Evolutionary conservation across 92 coral and sea anemone genomes (phyloP).

Genomic region (Epizoanthus illoricatus): DNA sequence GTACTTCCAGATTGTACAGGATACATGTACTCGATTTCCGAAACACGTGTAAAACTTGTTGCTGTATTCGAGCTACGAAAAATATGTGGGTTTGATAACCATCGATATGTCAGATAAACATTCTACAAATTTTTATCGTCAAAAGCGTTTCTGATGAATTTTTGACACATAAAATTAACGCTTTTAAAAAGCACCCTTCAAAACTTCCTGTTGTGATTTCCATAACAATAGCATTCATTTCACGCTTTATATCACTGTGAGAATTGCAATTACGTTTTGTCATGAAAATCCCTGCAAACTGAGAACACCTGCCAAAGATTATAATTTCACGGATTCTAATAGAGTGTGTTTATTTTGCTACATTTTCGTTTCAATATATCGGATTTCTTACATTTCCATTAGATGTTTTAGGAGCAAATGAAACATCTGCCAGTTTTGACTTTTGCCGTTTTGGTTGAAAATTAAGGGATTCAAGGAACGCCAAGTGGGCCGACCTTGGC

Average conservation of each 20-base stretch:
- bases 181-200: not conserved
- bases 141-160: not conserved
- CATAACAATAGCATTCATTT: not conserved
- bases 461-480: too few relatives aligned
- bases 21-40: not conserved
- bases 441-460: too few relatives aligned
- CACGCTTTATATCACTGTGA: not conserved
- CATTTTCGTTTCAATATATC: not conserved
- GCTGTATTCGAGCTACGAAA: slow-evolving; percentile 14
- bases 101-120: slow-evolving; percentile 13
- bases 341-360: not conserved
- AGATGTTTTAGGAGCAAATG: too few relatives aligned
- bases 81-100: slow-evolving; percentile 13
- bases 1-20: not conserved
- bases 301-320: not conserved
- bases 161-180: slow-evolving; percentile 20
- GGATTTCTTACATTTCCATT: not conserved
- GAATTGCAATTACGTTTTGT: not conserved
- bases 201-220: slow-evolving; percentile 21
- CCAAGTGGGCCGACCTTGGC: too few relatives aligned
- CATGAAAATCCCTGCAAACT: not conserved
- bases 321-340: not conserved
- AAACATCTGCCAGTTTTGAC: too few relatives aligned
- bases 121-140: not conserved
- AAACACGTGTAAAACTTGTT: not conserved